phyloP scores from a whole-genome alignment of 2,113 vertebrate species.

The Sorex fumeus region DNA sequence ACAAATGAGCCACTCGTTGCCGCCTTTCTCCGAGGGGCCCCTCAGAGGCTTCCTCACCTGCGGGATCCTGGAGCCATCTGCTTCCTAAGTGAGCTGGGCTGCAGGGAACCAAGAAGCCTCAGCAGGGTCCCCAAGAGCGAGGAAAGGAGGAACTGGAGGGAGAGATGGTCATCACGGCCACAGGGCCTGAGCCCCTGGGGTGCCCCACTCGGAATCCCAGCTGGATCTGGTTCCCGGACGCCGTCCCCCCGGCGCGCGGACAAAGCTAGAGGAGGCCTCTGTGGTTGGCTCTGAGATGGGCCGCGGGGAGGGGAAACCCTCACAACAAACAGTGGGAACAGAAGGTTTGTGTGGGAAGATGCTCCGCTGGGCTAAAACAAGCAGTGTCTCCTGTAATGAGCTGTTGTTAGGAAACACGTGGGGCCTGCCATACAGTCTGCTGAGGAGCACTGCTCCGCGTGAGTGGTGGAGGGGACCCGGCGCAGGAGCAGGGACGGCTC shows the following conservation, averaged over 20 bases:
- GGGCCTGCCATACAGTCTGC: slow-evolving; percentile 48
- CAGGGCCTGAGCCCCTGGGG: not conserved
- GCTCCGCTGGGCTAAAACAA: slow-evolving; percentile 84
- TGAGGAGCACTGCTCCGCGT: slow-evolving; percentile 42
- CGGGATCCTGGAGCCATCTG: not conserved
- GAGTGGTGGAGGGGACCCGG: too few species aligned
- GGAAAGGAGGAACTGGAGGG: not conserved
- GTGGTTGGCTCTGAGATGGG: slow-evolving; percentile 73
- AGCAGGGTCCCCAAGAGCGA: not conserved
- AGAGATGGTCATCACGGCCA: not conserved
- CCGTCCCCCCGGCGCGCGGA: slow-evolving; percentile 3
- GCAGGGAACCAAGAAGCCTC: not conserved
- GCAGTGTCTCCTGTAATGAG: slow-evolving; percentile 84
- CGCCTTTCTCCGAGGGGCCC: not conserved
- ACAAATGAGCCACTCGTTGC: not conserved
- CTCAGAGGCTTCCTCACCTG: not conserved
- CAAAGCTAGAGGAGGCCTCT: slow-evolving; percentile 61
- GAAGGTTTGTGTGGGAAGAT: slow-evolving; percentile 85
- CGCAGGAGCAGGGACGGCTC: too few species aligned
- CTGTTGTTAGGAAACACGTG: slow-evolving; percentile 79
- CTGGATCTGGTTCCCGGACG: not conserved
- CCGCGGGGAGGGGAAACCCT: slow-evolving; percentile 54
- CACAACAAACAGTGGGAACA: slow-evolving; percentile 83
- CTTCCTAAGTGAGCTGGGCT: not conserved
- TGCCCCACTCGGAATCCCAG: not conserved